Evolutionary conservation across 2,113 vertebrate genomes (phyloP).

Genomic region (Stomatorhinus ivindoensis): DNA sequence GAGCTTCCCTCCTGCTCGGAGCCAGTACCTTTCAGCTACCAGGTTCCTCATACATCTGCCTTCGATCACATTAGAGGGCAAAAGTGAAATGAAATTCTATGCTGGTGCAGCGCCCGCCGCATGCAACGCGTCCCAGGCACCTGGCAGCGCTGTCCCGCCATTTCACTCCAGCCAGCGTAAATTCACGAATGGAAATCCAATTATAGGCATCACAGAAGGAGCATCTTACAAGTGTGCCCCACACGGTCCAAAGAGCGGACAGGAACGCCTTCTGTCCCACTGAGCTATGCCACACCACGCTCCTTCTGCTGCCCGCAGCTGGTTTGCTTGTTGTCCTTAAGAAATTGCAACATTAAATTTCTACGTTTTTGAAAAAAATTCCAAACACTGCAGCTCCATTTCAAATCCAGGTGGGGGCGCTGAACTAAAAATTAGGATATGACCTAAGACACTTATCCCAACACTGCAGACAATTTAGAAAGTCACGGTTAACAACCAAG

Average conservation of each 20-base stretch:
- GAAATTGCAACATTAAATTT: neutral
- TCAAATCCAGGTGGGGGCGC: neutral
- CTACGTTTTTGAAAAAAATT: neutral
- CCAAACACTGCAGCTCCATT: no score
- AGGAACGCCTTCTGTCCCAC: neutral
- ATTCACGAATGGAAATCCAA: neutral
- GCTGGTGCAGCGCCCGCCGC: neutral
- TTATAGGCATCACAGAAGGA: neutral
- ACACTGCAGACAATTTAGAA: neutral
- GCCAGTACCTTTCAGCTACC: neutral
- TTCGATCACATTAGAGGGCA: neutral
- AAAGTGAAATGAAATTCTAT: neutral
- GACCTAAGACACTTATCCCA: neutral
- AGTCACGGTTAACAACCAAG: neutral
- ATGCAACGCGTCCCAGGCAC: neutral
- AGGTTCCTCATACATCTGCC: neutral
- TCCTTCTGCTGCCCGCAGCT: neutral
- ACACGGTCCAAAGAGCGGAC: neutral
- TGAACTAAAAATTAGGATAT: neutral
- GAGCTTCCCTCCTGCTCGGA: neutral
- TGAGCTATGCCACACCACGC: no score
- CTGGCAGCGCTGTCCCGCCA: neutral
- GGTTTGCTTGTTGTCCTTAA: neutral
- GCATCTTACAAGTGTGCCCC: neutral
- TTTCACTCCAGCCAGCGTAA: neutral